Evolutionary conservation across 2,113 vertebrate species (phyloP).

Genomic region (Glaucomys volans): DNA sequence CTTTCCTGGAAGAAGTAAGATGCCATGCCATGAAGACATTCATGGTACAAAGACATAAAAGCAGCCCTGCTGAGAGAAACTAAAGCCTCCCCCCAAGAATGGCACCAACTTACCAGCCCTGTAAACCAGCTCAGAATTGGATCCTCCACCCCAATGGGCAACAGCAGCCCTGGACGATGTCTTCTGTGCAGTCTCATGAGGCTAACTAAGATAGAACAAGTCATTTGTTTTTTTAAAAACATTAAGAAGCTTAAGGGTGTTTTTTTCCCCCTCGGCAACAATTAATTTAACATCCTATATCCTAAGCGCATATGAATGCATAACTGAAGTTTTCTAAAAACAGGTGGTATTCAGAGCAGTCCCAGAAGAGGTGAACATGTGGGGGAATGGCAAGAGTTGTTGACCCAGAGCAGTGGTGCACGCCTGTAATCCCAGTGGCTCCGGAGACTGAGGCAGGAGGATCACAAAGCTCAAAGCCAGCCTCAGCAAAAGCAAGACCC

Average conservation of each 20-base stretch:
- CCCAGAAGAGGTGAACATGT: neutral
- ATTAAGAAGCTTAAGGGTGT: neutral
- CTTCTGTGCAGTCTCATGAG: neutral
- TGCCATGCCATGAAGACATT: no score
- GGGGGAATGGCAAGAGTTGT: neutral
- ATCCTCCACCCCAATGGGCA: neutral
- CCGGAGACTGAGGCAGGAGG: no score
- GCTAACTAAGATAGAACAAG: neutral
- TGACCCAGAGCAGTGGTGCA: no score
- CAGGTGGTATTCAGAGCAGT: neutral
- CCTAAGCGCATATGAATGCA: neutral
- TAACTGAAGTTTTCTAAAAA: neutral
- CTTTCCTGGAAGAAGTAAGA: neutral
- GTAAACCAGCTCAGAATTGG: neutral
- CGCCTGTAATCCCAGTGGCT: no score
- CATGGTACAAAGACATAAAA: no score
- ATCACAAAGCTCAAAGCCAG: no score
- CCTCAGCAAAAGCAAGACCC: no score
- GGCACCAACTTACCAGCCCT: neutral
- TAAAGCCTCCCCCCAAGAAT: neutral
- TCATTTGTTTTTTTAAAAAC: neutral
- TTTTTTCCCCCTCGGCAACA: neutral
- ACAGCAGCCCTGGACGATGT: neutral
- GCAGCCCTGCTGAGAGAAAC: neutral
- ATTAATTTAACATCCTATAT: neutral